These are phyloP conservation scores for Xestia c-nigrum DNA, from an alignment of 2,888 invertebrate species.

Conservation along the genomic window DNA sequence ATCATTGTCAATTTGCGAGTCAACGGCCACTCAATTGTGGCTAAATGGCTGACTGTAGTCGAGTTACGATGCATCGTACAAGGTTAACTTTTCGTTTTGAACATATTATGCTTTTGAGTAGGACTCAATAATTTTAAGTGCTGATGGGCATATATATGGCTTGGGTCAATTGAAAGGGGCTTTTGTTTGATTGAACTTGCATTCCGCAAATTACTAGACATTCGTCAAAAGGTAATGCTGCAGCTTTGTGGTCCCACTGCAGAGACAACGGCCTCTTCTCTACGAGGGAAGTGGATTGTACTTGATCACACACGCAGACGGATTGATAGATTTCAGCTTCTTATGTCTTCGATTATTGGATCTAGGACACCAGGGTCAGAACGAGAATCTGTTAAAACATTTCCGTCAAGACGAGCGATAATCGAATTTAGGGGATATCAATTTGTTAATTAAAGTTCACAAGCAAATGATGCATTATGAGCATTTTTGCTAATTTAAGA, in stretches of 20 bases:
- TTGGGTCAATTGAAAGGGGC: slow-evolving; percentile 5
- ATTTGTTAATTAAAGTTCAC: neutral
- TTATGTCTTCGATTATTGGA: neutral
- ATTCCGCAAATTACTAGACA: neutral
- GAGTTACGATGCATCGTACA: slow-evolving; percentile 37
- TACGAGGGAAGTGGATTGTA: neutral
- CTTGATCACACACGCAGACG: neutral
- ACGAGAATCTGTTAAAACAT: neutral
- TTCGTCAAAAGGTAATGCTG: neutral
- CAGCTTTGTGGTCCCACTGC: neutral
- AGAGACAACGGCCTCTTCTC: neutral
- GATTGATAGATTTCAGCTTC: neutral
- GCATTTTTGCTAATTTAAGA: no score
- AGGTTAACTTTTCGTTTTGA: slow-evolving; percentile 28
- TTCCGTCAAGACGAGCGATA: neutral
- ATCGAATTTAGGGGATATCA: neutral
- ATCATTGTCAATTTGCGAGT: slow-evolving; percentile 60
- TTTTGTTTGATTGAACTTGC: slow-evolving; percentile 2
- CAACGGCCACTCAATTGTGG: slow-evolving; percentile 62
- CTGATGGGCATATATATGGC: slow-evolving; percentile 4
- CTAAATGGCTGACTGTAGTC: slow-evolving; percentile 43
- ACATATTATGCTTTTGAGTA: slow-evolving; percentile 15
- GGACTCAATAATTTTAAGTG: slow-evolving; percentile 15
- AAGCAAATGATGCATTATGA: no score
- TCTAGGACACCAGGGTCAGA: neutral